Percentiles rank a stretch among this genome's conserved stretches.
Evolutionary conservation across 2,888 invertebrate species (phyloP).

Genomic region (Nymphalis c-album): DNA sequence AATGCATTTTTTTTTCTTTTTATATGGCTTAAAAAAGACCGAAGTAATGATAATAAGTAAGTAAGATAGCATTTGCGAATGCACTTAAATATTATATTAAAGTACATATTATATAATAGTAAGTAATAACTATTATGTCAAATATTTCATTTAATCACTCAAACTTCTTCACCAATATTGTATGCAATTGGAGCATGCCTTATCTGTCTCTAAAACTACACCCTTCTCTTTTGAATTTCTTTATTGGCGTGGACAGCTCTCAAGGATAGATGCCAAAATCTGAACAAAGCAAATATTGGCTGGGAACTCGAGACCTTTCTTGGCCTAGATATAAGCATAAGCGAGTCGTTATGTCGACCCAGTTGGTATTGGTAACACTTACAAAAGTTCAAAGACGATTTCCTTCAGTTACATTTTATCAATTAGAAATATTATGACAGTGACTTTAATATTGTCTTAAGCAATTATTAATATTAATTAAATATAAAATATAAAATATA

Average conservation of each 20-base stretch:
- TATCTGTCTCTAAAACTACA: conserved; percentile 37
- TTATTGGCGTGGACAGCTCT: conserved; percentile 37
- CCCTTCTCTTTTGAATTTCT: conserved; percentile 36
- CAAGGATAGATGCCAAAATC: conserved; percentile 56
- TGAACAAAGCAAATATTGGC: conserved; percentile 56
- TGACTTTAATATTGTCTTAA: too few species aligned
- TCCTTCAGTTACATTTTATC: conserved; percentile 4
- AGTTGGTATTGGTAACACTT: conserved; percentile 28
- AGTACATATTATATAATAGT: too few species aligned
- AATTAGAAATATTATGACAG: not conserved
- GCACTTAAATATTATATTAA: too few species aligned
- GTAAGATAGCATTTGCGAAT: too few species aligned
- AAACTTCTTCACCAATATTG: conserved; percentile 24
- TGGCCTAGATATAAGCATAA: conserved; percentile 44
- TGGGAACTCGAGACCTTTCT: conserved; percentile 45
- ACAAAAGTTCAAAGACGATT: conserved; percentile 8
- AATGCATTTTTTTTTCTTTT: too few species aligned
- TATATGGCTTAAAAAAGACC: too few species aligned
- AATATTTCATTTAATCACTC: not conserved
- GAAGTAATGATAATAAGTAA: too few species aligned
- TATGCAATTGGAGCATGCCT: conserved; percentile 46
- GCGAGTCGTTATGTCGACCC: conserved; percentile 35
- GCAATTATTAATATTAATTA: too few species aligned
- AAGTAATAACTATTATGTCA: not conserved
- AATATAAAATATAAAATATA: too few species aligned